These are phyloP conservation scores for Lepus oiostolus DNA, from an alignment of 2,797 vertebrate genomes.

Conservation along the genomic window DNA sequence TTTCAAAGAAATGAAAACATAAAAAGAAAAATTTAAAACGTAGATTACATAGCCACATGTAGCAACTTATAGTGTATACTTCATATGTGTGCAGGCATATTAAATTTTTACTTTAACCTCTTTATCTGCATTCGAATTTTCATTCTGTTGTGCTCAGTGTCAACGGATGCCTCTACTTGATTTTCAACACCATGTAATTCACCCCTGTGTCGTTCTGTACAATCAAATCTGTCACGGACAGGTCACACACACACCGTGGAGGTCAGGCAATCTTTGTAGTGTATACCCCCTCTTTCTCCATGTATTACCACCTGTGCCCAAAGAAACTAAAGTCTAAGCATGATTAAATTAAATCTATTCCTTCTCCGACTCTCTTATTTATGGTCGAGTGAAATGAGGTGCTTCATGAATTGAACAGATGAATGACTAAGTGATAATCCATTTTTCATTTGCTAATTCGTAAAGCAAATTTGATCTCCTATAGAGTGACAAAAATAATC, in stretches of 20 bases:
- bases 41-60: neutral
- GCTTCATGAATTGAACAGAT: conserved; percentile 33
- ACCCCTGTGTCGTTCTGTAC: neutral
- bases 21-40: too few relatives aligned
- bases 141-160: neutral
- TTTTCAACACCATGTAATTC: neutral
- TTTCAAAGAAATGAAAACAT: too few relatives aligned
- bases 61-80: neutral
- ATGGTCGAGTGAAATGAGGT: neutral
- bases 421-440: conserved; percentile 30
- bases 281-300: neutral
- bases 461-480: conserved; percentile 26
- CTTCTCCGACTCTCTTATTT: conserved; percentile 16
- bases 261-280: neutral
- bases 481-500: neutral
- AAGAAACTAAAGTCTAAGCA: conserved; percentile 22
- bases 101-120: neutral
- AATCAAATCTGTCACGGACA: conserved; percentile 37
- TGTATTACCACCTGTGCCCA: neutral
- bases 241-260: neutral
- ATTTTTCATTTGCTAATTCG: conserved; percentile 51
- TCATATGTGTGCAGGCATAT: neutral
- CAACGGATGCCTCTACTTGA: neutral
- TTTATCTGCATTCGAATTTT: conserved; percentile 26
- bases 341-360: conserved; percentile 36